Evolutionary conservation across 2,888 invertebrate species (phyloP).

Genomic region (Cryptus viduatorius): DNA sequence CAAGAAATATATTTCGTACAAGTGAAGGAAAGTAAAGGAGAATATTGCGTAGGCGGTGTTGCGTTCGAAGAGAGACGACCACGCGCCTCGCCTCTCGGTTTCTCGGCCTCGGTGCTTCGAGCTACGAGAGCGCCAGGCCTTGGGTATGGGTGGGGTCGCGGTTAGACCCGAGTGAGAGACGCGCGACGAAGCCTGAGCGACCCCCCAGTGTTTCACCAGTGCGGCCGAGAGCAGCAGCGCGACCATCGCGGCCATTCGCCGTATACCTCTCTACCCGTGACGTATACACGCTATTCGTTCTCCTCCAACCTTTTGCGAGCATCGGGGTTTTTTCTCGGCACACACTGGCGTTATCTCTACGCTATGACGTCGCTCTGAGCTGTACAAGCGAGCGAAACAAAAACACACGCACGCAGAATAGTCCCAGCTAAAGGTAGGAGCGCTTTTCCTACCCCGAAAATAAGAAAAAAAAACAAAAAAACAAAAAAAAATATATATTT

Average conservation of each 20-base stretch:
- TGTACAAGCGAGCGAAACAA: slow-evolving; percentile 37
- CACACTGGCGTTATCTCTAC: slow-evolving; percentile 53
- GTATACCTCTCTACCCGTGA: slow-evolving; percentile 25
- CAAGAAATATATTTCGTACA: slow-evolving; percentile 7
- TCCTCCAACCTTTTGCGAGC: slow-evolving; percentile 21
- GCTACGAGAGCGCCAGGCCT: slow-evolving; percentile 13
- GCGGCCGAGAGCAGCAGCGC: slow-evolving; percentile 57
- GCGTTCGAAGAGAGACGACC: slow-evolving; percentile 2
- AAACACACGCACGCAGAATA: slow-evolving; percentile 64
- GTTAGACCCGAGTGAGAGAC: slow-evolving; percentile 38
- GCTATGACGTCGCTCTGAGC: slow-evolving; percentile 81
- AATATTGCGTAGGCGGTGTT: slow-evolving; percentile 8
- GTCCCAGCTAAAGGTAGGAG: slow-evolving; percentile 76
- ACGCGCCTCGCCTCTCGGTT: slow-evolving; percentile 45
- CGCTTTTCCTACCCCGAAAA: slow-evolving; percentile 75
- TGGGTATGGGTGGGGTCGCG: slow-evolving; percentile 53
- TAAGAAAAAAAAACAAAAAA: slow-evolving; percentile 50
- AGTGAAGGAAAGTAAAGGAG: slow-evolving; percentile 3
- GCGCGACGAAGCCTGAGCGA: slow-evolving; percentile 6
- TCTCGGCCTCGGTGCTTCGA: slow-evolving; percentile 18
- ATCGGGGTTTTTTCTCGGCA: slow-evolving; percentile 18
- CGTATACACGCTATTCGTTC: slow-evolving; percentile 24
- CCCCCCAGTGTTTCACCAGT: slow-evolving; percentile 63
- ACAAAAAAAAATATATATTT: slow-evolving; percentile 31
- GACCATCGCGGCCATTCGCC: slow-evolving; percentile 58